Evolutionary conservation across 2,113 vertebrate species (phyloP), one percentile per base, ranked within the genome.

Genomic region (Falco punctatus): DNA sequence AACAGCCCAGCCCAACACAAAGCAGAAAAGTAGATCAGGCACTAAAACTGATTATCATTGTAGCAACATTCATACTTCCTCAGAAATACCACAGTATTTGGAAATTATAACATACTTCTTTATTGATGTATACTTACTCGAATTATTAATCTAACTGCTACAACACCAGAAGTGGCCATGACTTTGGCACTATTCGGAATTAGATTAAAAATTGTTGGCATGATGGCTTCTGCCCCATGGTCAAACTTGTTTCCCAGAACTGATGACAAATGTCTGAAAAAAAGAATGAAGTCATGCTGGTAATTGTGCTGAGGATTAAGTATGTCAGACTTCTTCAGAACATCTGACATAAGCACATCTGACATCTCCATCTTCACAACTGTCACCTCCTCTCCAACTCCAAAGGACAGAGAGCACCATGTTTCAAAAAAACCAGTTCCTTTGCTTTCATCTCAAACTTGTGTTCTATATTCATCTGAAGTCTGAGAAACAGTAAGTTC

Each of bases 141-240:
- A 89, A 99, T 99, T 92, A 99, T 99, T 98, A 99, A 98, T 92
- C 99, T 98, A 91, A 99, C 99, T 89, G 98, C 98, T 83, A 99
- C 99, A 89, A 99, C 96, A 61, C 99, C 99, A 22, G 99, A 99
- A n/a, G 99, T 99, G 95, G 99, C 99, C 98, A 99, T 99, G 95
- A 99, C 97, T 98, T 99, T 99, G 98, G 99, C 99, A 98, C 99
- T 99, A 96, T 99, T 99, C 18, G 99, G 99, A 97, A 99, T 99
- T n/a, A 99, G 98, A 98, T 99, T 99, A 97, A 99, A 99, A 96
- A 99, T 98, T 2, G 98, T 99, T 97, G 99, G 99, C 99, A 99
- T 99, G 94, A 99, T 98, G 95, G 98, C 99, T 98, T 99, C 99
- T 24, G 99, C 99, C 81, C 99, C 99, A 61, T 99, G 99, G 97